Base-by-base conservation (phyloP, 2,888 invertebrate genomes). In the Acronicta aceris region DNA sequence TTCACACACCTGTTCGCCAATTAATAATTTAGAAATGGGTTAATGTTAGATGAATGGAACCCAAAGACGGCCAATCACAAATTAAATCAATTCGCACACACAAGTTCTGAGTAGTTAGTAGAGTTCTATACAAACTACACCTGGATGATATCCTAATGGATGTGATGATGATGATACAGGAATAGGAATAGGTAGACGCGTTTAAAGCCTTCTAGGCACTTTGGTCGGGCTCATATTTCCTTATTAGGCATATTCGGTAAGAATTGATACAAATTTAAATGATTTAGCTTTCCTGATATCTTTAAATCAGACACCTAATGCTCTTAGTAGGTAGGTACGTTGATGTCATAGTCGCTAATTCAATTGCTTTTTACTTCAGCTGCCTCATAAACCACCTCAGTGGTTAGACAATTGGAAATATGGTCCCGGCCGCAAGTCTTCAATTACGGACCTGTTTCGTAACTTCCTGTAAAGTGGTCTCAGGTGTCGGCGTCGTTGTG, bases 401-500 rank as follows among this genome's bases (percentile, higher is more conserved):
- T 6, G 27, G 5, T 33, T 10, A 12, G 10, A 33, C 10, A 9
- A 50, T 40, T 33, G 59, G 59, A 57, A 71, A 71, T 71, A 55
- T 63, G 65, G 21, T 46, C 33, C 56, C 40, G 21, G 47, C 17
- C 27, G 47, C 56, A 30, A 54, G 13, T 48, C 9, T 38, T 50
- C 64, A 50, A 10, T 36, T 60, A 89, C 90, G 80, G 87, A 93
- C 93, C 93, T 93, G 90, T 63, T 84, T 84, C 40, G 91, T 92
- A 68, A 91, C 87, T 57, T 93, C 92, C 76, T 87, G 85, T 41
- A 88, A 76, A 30, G 89, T 90, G 3, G 89, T 89, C 74, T 90
- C 91, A 27, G 90, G 84, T 21, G 79, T 67, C 10, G 88, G 79
- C 46, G 87, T 87, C 13, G 88, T 91, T 9, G 87, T 89, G 9